These are phyloP conservation scores for Icerya purchasi DNA, from an alignment of 2,888 invertebrate species.

Conservation along the genomic window DNA sequence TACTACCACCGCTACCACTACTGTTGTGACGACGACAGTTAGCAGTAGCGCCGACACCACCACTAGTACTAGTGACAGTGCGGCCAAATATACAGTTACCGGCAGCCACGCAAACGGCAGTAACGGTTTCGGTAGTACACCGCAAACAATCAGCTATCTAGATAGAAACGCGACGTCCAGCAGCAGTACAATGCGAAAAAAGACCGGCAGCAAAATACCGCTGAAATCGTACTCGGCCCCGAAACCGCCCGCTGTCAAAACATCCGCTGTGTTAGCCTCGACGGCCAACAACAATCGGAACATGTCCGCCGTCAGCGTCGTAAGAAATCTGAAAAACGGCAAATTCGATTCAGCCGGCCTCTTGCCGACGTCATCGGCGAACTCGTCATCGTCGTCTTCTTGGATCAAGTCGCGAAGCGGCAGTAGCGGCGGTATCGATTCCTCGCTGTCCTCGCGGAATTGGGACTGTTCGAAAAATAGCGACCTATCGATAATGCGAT, in stretches of 20 bases:
- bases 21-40: background rate
- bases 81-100: too few species aligned
- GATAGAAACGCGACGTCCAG: too few species aligned
- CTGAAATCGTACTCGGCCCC: background rate
- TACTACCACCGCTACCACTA: background rate
- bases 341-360: background rate
- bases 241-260: background rate
- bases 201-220: background rate
- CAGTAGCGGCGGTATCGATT: background rate
- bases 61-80: too few species aligned
- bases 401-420: background rate
- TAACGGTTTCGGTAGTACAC: too few species aligned
- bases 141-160: too few species aligned
- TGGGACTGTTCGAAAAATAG: background rate
- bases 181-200: too few species aligned
- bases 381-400: background rate
- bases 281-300: background rate
- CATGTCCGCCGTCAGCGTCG: background rate
- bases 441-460: background rate
- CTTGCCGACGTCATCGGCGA: too few species aligned
- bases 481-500: background rate
- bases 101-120: too few species aligned
- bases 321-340: background rate
- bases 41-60: too few species aligned
- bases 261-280: too few species aligned